Conservation (phyloP, 2,888 invertebrate genomes). For the Escarpia spicata region DNA sequence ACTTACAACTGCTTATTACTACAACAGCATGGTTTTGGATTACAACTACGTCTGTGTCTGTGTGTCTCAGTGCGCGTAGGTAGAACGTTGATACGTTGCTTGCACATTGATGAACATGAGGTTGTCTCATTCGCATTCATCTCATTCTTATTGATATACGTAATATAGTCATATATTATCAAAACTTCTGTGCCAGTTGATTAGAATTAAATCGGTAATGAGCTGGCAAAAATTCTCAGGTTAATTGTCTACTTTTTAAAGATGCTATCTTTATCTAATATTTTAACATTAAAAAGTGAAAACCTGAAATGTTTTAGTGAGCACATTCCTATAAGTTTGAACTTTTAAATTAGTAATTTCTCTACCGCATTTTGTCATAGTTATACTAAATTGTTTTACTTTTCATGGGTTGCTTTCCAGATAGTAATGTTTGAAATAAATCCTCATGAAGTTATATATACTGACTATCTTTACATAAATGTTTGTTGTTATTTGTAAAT, state of each 20-base stretch:
- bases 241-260: neutral
- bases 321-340: neutral
- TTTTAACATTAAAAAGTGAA: neutral
- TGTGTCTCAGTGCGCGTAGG: neutral
- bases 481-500: neutral
- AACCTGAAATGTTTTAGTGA: neutral
- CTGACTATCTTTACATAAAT: neutral
- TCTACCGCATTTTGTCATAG: neutral
- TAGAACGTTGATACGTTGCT: neutral
- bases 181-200: neutral
- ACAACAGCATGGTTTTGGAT: constrained; percentile 13
- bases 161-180: neutral
- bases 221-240: neutral
- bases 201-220: too few relatives aligned
- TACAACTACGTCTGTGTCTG: neutral
- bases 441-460: neutral
- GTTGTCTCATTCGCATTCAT: neutral
- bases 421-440: neutral
- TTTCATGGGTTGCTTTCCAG: neutral
- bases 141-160: neutral
- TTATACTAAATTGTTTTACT: neutral
- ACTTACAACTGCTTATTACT: neutral
- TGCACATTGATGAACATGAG: neutral
- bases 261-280: neutral
- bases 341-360: neutral